Evolutionary conservation across 2,888 invertebrate species (phyloP), one percentile per base, ranked within the genome.

Genomic region (Oscheius onirici): DNA sequence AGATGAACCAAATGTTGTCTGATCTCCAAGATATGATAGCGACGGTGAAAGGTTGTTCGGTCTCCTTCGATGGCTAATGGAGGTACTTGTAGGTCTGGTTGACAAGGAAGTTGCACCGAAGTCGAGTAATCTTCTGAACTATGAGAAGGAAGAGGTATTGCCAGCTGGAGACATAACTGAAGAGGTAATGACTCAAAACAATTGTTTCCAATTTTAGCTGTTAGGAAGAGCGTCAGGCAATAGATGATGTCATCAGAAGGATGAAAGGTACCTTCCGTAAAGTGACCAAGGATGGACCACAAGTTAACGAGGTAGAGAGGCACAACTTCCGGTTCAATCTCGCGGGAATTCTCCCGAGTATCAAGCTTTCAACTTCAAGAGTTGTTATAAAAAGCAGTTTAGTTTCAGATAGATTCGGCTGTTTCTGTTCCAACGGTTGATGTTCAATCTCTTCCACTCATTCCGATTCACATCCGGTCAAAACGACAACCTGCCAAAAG

Each of bases 251-350:
- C 34, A 70, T 61, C 22, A 17, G 54, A 41, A 26, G 63, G 49
- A 68, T 72, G 55, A 69, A 58, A 46, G 72, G 60, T 26, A 61
- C 67, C 22, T 49, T 65, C 17, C 20, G 61, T 17, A 63, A 66
- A 63, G 55, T 63, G 51, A 65, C 63, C 15, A 70, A 54, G 28
- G 65, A 20, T 28, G 73, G 34, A n/a, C 49, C 49, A 2, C 49
- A 46, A 17, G 46, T 49, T 13, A 63, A 44, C 26, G 63, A 63
- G 28, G 63, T 63, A 63, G 11, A 24, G 24, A 26, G 1, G 22
- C 55, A 15, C 8, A 34, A 34, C 34, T 34, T 34, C 34, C 34
- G 3, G 34, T 34, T 34, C 34, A 34, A 34, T 34, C 34, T 8
- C 34, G 34, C 34, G 34, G 34, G 34, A 34, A 34, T 34, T 34